Percentiles rank a stretch among this genome's conserved stretches.
These are phyloP conservation scores for Nothobranchius furzeri DNA, from an alignment of 2,113 vertebrate genomes.

Conservation along the genomic window DNA sequence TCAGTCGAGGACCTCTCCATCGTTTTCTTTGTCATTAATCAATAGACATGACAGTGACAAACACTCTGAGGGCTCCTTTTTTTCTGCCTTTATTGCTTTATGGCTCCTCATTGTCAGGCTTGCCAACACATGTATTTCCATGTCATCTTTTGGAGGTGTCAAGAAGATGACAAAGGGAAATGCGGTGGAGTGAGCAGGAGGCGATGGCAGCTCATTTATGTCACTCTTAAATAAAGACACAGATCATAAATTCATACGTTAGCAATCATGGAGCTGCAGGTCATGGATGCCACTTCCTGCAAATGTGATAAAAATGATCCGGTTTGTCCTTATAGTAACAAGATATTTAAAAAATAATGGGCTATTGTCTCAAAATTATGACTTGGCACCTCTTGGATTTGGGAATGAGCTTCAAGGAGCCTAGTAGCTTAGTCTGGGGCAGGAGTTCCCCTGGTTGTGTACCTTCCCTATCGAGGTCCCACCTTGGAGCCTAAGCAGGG, in stretches of 20 bases:
- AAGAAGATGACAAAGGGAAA: slow-evolving; percentile 61
- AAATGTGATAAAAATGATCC: not conserved
- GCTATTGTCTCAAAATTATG: not conserved
- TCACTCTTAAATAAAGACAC: slow-evolving; percentile 51
- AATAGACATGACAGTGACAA: slow-evolving; percentile 90
- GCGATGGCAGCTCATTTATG: slow-evolving; percentile 64
- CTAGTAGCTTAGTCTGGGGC: too few species aligned
- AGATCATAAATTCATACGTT: slow-evolving; percentile 39
- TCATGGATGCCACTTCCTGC: slow-evolving; percentile 15
- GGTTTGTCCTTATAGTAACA: not conserved
- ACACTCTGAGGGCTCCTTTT: slow-evolving; percentile 81
- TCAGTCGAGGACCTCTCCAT: slow-evolving; percentile 85
- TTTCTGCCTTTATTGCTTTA: slow-evolving; percentile 50
- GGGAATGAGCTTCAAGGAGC: too few species aligned
- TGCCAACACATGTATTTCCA: slow-evolving; percentile 63
- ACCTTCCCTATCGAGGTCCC: too few species aligned
- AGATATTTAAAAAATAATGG: not conserved
- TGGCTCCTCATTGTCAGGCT: slow-evolving; percentile 57
- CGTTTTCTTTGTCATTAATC: slow-evolving; percentile 94
- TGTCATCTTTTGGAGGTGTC: slow-evolving; percentile 66
- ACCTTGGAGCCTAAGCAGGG: too few species aligned
- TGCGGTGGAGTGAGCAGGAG: slow-evolving; percentile 22
- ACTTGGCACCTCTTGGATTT: not conserved
- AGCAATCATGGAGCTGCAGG: slow-evolving; percentile 26
- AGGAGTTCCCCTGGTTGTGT: too few species aligned